These are phyloP conservation scores for Aporophyla lueneburgensis DNA, from an alignment of 2,888 invertebrate species.

Conservation along the genomic window DNA sequence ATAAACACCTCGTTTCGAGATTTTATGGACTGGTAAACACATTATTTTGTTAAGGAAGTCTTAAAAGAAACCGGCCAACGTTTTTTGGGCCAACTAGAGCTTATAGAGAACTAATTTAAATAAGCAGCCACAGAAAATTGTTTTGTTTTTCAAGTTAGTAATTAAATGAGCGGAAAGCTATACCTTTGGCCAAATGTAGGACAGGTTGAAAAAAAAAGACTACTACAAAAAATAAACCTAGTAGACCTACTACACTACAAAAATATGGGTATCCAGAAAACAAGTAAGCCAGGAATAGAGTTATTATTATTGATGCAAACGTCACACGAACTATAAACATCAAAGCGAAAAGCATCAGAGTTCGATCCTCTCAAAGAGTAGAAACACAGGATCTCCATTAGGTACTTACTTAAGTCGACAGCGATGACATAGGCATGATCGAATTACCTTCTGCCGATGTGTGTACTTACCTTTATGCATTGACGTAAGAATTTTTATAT, in stretches of 20 bases:
- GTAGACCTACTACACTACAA: too few species aligned
- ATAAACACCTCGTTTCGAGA: background rate
- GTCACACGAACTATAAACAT: slow-evolving; percentile 50
- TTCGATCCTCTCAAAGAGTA: slow-evolving; percentile 74
- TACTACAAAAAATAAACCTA: too few species aligned
- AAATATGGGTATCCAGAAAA: background rate
- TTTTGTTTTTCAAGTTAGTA: too few species aligned
- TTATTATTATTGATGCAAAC: slow-evolving; percentile 39
- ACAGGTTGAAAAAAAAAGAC: too few species aligned
- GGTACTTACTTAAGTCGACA: slow-evolving; percentile 84
- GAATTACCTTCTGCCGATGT: slow-evolving; percentile 77
- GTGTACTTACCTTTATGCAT: slow-evolving; percentile 67
- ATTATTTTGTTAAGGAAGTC: background rate
- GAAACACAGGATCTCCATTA: slow-evolving; percentile 88
- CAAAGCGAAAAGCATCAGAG: slow-evolving; percentile 67
- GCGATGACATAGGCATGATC: slow-evolving; percentile 82
- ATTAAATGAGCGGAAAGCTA: too few species aligned
- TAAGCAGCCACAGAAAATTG: too few species aligned
- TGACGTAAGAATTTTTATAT: slow-evolving; percentile 37
- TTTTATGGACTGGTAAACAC: too few species aligned
- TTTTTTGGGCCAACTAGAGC: background rate
- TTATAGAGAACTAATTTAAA: background rate
- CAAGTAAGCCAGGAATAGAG: slow-evolving; percentile 10
- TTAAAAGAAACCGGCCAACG: background rate
- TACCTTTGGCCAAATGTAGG: too few species aligned